Percentiles rank a stretch among this genome's conserved stretches.
Conservation (phyloP, 2,888 invertebrate genomes). For the Bibio marci region DNA sequence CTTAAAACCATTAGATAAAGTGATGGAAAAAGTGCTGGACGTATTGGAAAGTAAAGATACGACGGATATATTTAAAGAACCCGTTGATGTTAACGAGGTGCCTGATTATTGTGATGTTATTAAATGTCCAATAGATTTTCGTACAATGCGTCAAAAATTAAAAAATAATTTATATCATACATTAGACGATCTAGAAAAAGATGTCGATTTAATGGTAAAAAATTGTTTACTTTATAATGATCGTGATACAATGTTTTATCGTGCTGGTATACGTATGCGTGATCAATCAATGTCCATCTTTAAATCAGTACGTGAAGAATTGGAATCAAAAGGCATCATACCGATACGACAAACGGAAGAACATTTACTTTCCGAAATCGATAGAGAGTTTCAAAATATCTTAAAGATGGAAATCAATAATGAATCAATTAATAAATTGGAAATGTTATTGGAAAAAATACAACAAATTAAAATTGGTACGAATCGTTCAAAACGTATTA, state of each 20-base stretch:
- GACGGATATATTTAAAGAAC: slow-evolving; percentile 79
- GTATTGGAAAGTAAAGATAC: slow-evolving; percentile 62
- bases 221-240: slow-evolving; percentile 94
- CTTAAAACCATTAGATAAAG: slow-evolving; percentile 65
- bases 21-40: slow-evolving; percentile 59
- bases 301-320: slow-evolving; percentile 58
- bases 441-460: slow-evolving; percentile 43
- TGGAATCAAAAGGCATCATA: slow-evolving; percentile 29
- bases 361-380: slow-evolving; percentile 35
- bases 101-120: slow-evolving; percentile 82
- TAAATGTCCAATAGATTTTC: slow-evolving; percentile 73
- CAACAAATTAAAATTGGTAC: slow-evolving; percentile 40
- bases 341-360: slow-evolving; percentile 28
- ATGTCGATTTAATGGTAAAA: slow-evolving; percentile 89
- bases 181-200: slow-evolving; percentile 65
- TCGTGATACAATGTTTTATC: slow-evolving; percentile 87
- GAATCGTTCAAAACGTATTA: slow-evolving; percentile 38
- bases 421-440: slow-evolving; percentile 29
- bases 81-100: slow-evolving; percentile 75
- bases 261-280: slow-evolving; percentile 74
- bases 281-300: slow-evolving; percentile 74
- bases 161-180: slow-evolving; percentile 48
- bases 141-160: slow-evolving; percentile 68
- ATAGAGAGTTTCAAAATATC: slow-evolving; percentile 33
- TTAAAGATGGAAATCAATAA: slow-evolving; percentile 22